phyloP scores from a whole-genome alignment of 2,888 invertebrate species.

The Spodoptera exigua region DNA sequence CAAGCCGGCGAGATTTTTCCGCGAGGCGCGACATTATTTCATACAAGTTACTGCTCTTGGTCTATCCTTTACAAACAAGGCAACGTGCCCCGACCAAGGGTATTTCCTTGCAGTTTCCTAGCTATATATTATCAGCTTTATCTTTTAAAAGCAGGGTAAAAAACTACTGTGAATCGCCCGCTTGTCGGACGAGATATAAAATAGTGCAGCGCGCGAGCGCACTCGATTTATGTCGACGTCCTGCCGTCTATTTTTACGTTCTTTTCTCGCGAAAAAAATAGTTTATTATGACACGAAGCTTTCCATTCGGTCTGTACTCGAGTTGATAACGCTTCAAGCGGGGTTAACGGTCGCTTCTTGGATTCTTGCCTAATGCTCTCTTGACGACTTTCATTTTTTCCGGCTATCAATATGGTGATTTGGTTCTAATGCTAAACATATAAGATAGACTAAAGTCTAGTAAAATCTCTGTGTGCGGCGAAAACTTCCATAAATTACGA shows the following conservation, averaged over 20 bases:
- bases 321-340: slow-evolving; percentile 65
- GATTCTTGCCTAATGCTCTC: slow-evolving; percentile 79
- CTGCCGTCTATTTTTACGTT: slow-evolving; percentile 63
- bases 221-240: slow-evolving; percentile 61
- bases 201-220: slow-evolving; percentile 58
- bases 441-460: not conserved
- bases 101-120: slow-evolving; percentile 61
- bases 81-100: slow-evolving; percentile 50
- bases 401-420: slow-evolving; percentile 18
- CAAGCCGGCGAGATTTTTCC: slow-evolving; percentile 70
- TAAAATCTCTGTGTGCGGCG: not conserved
- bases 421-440: slow-evolving; percentile 18
- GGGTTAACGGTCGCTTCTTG: slow-evolving; percentile 76
- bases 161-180: slow-evolving; percentile 59
- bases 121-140: slow-evolving; percentile 68
- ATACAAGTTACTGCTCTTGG: slow-evolving; percentile 65
- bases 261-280: slow-evolving; percentile 62
- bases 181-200: slow-evolving; percentile 62
- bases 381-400: slow-evolving; percentile 55
- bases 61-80: slow-evolving; percentile 52
- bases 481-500: not conserved
- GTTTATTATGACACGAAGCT: slow-evolving; percentile 72
- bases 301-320: slow-evolving; percentile 57
- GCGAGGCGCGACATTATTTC: slow-evolving; percentile 69
- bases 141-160: slow-evolving; percentile 60